Base-by-base conservation (phyloP, 2,113 vertebrate genomes). In the Salvelinus namaycush region DNA sequence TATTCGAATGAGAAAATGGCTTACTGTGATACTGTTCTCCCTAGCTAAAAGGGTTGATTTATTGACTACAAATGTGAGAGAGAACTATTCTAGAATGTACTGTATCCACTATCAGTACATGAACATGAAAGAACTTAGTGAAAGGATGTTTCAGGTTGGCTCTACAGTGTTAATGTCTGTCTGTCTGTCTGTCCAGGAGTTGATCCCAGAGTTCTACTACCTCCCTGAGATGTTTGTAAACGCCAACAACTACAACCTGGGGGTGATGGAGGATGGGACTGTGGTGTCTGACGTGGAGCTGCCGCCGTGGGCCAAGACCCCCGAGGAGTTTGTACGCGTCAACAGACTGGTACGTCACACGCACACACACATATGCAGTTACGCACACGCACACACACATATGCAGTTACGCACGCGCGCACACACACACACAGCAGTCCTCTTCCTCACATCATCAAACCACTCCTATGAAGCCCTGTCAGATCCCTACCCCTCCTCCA, bases 191-290 rank as follows among this genome's bases (percentile, higher is more conserved):
- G 9, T 79, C 44, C 90, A 99, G 98, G 98, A 99, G 86, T 92
- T 99, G 93, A 97, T 98, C 83, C 98, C 98, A 80, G 98, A 99
- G 94, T 99, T 99, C 94, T 99, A 95, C 94, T 99, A 97, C 91
- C 96, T 99, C 78, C 96, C 98, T 69, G 98, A 99, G 94, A 99
- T 99, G 97, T 99, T 99, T 92, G 95, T 97, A 91, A 99, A 99
- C 85, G 90, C 93, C 89, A 99, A 97, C 94, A 93, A 93, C 89
- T 99, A 99, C 90, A 99, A 93, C 87, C 95, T 99, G 89, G 98
- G 98, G 79, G 96, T 99, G 92, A 99, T 98, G 97, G 98, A 99
- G 92, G 98, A 99, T 76, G 94, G 96, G 77, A 95, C 94, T 16
- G 93, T 95, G 29, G 97, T 99, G 75, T 98, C 96, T 83, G 95